Conservation (phyloP, 2,888 invertebrate species). For the Limnephilus marmoratus region DNA sequence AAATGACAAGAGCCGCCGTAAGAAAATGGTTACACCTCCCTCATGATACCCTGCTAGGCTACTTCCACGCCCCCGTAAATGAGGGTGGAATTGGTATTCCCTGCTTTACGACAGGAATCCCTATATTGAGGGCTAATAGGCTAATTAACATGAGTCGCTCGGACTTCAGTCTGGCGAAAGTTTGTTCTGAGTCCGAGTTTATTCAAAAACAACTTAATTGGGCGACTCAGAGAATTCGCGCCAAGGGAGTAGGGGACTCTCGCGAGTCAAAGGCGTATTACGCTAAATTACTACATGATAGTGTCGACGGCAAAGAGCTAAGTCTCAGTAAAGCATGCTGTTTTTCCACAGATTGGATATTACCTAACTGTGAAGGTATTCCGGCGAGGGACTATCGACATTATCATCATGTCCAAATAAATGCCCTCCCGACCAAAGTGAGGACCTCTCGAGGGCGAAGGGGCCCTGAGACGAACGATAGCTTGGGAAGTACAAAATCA, state of each 20-base stretch:
- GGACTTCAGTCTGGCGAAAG: too few relatives aligned
- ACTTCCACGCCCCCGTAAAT: conserved; percentile 38
- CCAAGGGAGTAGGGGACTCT: neutral
- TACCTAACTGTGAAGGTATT: conserved; percentile 64
- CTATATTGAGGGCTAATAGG: too few relatives aligned
- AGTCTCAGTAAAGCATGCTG: too few relatives aligned
- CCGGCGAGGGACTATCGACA: conserved; percentile 69
- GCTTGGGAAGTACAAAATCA: too few relatives aligned
- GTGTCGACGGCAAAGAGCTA: conserved; percentile 39
- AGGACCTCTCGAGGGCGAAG: conserved; percentile 61
- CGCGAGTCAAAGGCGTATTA: neutral
- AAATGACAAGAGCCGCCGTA: neutral
- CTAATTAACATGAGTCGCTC: too few relatives aligned
- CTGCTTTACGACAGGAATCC: too few relatives aligned
- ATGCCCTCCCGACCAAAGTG: too few relatives aligned
- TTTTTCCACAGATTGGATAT: conserved; percentile 36
- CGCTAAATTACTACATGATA: neutral
- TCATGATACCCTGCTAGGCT: neutral
- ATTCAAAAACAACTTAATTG: too few relatives aligned
- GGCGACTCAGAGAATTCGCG: too few relatives aligned
- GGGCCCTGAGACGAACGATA: conserved; percentile 69
- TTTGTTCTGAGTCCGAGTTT: too few relatives aligned
- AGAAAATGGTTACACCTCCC: conserved; percentile 17
- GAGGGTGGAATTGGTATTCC: neutral
- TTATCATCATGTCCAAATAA: conserved; percentile 43